Evolutionary conservation across 2,888 invertebrate species (phyloP), one percentile per base, ranked within the genome.

Genomic region (Zele albiditarsus): DNA sequence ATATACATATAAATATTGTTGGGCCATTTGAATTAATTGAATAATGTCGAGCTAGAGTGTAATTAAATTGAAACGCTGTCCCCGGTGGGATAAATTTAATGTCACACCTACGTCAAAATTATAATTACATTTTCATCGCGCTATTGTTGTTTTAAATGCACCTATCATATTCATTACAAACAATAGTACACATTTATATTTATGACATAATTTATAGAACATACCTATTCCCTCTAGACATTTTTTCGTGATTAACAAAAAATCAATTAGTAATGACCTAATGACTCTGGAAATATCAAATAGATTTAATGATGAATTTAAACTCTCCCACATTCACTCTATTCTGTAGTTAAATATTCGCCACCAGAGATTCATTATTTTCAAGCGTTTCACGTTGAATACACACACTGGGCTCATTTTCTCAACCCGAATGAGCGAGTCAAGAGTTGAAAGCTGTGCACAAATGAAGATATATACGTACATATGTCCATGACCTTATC

Each of bases 301-400:
- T 20, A 53, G n/a, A 53, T 53, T 53, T 20, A 53, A 20, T 53
- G 8, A 53, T 53, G 53, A 53, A 53, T 53, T 53, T 4, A 53
- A 53, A 53, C 20, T 20, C 8, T 3, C 1, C 8, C 53, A 46
- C n/a, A n/a, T n/a, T 16, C 46, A n/a, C 16, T 53, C 8, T 23
- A 10, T 38, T 8, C 38, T 38, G 12, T 12, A 38, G 38, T 38
- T 38, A 4, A 20, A 53, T 20, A 20, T 20, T 53, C 20, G 4
- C 53, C 20, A 53, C 53, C 20, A 53, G 53, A 53, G 20, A 20
- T 53, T 53, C 53, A 53, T 53, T 53, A 53, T 53, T 53, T 53
- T 20, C 53, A 53, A 53, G 53, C 20, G 53, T 53, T 53, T 53
- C 20, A 8, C 53, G 53, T 53, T 20, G 20, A 53, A 53, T 53